Percentiles rank a stretch among this genome's conserved stretches.
Conservation (phyloP, 2,888 invertebrate genomes). For the Iselma pallidipennis region DNA sequence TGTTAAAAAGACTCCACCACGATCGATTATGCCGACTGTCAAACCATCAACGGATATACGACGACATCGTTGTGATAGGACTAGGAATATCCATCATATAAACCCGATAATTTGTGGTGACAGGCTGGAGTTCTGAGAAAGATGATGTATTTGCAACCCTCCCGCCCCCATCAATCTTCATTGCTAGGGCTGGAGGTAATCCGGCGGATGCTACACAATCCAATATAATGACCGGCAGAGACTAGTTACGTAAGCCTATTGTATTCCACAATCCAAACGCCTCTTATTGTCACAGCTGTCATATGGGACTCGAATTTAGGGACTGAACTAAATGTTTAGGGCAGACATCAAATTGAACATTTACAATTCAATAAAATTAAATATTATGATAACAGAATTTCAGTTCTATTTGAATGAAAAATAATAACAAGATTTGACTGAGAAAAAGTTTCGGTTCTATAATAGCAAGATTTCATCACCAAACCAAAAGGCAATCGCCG, state of each 20-base stretch:
- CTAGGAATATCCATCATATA: constrained; percentile 47
- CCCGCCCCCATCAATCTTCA: constrained; percentile 51
- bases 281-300: constrained; percentile 49
- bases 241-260: constrained; percentile 44
- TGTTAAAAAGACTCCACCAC: constrained; percentile 12
- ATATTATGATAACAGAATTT: not conserved
- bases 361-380: not conserved
- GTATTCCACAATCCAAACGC: constrained; percentile 31
- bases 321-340: not conserved
- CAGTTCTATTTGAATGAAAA: no score
- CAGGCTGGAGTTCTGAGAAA: constrained; percentile 46
- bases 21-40: constrained; percentile 25
- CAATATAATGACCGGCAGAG: constrained; percentile 49
- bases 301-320: constrained; percentile 7
- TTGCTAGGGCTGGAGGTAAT: constrained; percentile 47
- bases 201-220: constrained; percentile 49
- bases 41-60: not conserved
- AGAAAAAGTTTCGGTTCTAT: not conserved
- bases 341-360: not conserved
- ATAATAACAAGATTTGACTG: not conserved
- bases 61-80: constrained; percentile 19
- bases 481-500: constrained; percentile 2
- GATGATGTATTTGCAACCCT: constrained; percentile 49
- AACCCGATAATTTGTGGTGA: constrained; percentile 52
- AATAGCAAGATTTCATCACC: not conserved